Evolutionary conservation across 2,888 invertebrate genomes (phyloP), one percentile per base, ranked within the genome.

Genomic region (Meteorus cinctellus): DNA sequence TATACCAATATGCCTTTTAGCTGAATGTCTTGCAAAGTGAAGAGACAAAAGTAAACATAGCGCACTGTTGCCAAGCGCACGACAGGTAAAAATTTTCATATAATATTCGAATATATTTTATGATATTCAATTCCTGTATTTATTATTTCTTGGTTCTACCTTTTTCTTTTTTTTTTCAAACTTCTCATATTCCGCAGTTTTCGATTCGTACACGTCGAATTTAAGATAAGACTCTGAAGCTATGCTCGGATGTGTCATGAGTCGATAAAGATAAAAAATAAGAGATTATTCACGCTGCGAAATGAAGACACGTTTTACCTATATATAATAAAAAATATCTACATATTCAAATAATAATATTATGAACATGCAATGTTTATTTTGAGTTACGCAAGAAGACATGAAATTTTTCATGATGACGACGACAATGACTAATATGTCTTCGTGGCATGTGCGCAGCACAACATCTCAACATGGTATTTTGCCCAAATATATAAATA

Each of bases 21-120:
- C 66, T 68, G 62, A 72, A 62, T 29, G 59, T 36, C 62, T 51
- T 41, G 41, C 41, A 41, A 12, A 41, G 12, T 59, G 36, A 24
- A 31, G 65, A 73, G 51, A 59, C 59, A 71, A 75, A 75, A 75
- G 65, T 70, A 75, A 75, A 67, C 51, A 65, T 51, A 55, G 55
- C 8, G 48, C 48, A 45, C 74, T 74, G 74, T 74, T 76, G 72
- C 73, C 62, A 59, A 59, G 78, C 41, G 69, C 59, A 34, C 41
- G 2, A 55, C 59, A 51, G 27, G 55, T 66, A 27, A 27, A 16
- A 4, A 19, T 19, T 55, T 51, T 55, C 19, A 34, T 62, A 60
- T 63, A 31, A 69, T 24, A 45, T 41, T 41, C 31, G 14, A 12
- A 16, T 59, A 19, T 19, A 41, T 2, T 69, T 55, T 55, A n/a